A percentile compares a stretch with the other conserved stretches of the same genome.
These are phyloP conservation scores for Parnassius smintheus DNA, from an alignment of 2,888 invertebrate genomes.

Conservation along the genomic window DNA sequence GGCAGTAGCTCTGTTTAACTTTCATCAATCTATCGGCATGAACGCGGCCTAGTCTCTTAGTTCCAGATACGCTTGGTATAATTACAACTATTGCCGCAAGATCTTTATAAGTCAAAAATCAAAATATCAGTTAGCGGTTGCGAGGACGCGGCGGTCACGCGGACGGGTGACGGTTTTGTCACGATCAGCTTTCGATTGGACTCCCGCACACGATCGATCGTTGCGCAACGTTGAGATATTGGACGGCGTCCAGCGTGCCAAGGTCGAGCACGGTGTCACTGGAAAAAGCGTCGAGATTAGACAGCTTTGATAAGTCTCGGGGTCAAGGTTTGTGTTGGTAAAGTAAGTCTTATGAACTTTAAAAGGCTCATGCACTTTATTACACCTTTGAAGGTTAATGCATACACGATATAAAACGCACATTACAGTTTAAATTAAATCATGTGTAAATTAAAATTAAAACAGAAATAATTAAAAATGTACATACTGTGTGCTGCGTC, in stretches of 20 bases:
- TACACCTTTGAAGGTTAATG: too few relatives aligned
- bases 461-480: too few relatives aligned
- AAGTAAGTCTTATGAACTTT: conserved; percentile 5
- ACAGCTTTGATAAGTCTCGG: conserved; percentile 35
- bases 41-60: conserved; percentile 35
- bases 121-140: conserved; percentile 27
- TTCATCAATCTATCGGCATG: conserved; percentile 12
- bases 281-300: conserved; percentile 9
- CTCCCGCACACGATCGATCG: conserved; percentile 53
- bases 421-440: too few relatives aligned
- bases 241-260: conserved; percentile 30
- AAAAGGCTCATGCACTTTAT: too few relatives aligned
- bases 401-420: too few relatives aligned
- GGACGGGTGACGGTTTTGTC: conserved; percentile 57
- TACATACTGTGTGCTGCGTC: too few relatives aligned
- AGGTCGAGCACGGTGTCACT: conserved; percentile 18
- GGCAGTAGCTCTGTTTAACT: conserved; percentile 9
- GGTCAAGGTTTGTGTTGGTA: conserved; percentile 44
- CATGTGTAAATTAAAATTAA: too few relatives aligned
- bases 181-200: conserved; percentile 47
- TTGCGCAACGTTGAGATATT: conserved; percentile 45
- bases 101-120: conserved; percentile 29
- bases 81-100: conserved; percentile 33
- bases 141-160: conserved; percentile 68
- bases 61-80: conserved; percentile 36